Evolutionary conservation across 2,888 invertebrate genomes (phyloP).

Genomic region (Aspidiotus destructor): DNA sequence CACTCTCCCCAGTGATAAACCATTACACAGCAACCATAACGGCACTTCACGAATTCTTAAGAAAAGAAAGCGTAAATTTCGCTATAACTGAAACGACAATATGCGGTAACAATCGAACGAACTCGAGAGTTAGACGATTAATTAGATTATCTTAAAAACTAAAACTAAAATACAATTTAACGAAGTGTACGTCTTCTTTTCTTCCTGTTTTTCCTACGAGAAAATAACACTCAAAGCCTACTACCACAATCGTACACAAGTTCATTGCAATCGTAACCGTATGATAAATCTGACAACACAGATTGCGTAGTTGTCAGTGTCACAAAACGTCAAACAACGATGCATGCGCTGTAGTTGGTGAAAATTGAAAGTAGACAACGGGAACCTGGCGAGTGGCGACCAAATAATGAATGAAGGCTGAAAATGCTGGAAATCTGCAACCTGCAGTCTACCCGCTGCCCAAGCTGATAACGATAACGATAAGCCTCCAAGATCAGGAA

Average conservation of each 20-base stretch:
- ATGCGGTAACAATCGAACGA: neutral
- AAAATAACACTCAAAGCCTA: conserved; percentile 19
- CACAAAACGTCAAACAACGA: conserved; percentile 13
- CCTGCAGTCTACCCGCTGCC: too few relatives aligned
- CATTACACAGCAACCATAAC: conserved; percentile 46
- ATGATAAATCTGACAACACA: conserved; percentile 27
- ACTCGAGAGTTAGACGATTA: neutral
- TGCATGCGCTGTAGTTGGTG: neutral
- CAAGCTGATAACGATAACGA: too few relatives aligned
- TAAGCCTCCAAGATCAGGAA: too few relatives aligned
- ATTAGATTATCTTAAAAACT: too few relatives aligned
- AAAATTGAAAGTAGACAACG: neutral
- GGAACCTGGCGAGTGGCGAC: too few relatives aligned
- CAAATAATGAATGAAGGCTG: too few relatives aligned
- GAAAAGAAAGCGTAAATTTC: neutral
- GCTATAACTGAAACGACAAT: neutral
- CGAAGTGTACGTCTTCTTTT: too few relatives aligned
- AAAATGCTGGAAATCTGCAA: too few relatives aligned
- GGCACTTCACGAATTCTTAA: conserved; percentile 16
- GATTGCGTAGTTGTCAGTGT: conserved; percentile 25
- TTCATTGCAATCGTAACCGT: conserved; percentile 16
- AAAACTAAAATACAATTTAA: too few relatives aligned
- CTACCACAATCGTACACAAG: conserved; percentile 25
- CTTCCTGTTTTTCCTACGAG: neutral
- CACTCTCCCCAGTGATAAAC: conserved; percentile 39